These are phyloP conservation scores for Cotesia glomerata DNA, from an alignment of 1,140 invertebrate species.

Conservation along the genomic window DNA sequence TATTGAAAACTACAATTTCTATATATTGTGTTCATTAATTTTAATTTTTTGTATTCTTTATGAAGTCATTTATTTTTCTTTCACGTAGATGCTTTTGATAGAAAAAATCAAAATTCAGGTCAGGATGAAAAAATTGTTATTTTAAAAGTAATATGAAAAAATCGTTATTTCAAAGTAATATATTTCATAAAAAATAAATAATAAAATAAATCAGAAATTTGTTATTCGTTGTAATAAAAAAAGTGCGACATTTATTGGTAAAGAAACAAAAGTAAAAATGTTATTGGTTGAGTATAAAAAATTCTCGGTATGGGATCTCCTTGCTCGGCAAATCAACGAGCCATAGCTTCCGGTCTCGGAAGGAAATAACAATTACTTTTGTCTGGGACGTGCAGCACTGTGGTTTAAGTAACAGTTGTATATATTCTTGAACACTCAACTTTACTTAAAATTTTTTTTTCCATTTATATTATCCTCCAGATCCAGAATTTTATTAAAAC, in stretches of 20 bases:
- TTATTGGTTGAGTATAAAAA: slow-evolving; percentile 9
- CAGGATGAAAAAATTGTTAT: too few species aligned
- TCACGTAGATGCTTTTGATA: too few species aligned
- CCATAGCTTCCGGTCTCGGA: slow-evolving; percentile 29
- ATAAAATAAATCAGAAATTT: background rate
- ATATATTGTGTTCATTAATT: too few species aligned
- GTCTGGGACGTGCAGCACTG: slow-evolving; percentile 9
- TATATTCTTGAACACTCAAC: background rate
- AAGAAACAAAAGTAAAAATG: background rate
- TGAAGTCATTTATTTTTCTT: too few species aligned
- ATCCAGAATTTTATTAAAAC: too few species aligned
- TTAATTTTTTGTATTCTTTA: too few species aligned
- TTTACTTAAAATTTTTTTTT: background rate
- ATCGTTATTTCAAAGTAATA: too few species aligned
- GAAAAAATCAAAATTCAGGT: too few species aligned
- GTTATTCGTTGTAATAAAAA: background rate
- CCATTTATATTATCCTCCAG: background rate
- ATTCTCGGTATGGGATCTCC: background rate
- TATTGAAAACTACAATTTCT: too few species aligned
- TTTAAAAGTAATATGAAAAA: too few species aligned
- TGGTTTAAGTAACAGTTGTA: slow-evolving; percentile 9
- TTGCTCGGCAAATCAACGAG: slow-evolving; percentile 26
- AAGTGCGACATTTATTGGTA: background rate
- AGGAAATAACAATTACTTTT: slow-evolving; percentile 36
- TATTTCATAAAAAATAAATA: background rate